Conservation (phyloP, 1,140 invertebrate genomes). For the Gryon sp. region DNA sequence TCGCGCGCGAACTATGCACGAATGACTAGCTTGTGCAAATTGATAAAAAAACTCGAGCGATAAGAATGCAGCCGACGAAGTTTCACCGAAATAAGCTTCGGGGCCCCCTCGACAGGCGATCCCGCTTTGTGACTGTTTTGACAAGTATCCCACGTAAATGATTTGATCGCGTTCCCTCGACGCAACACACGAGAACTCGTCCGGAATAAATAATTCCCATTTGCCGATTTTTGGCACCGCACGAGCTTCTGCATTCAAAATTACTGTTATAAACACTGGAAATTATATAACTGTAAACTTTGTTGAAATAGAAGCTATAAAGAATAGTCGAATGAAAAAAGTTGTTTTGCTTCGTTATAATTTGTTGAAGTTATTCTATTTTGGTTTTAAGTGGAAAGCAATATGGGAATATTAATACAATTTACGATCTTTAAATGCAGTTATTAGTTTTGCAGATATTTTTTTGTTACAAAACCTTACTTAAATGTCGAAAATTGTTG, state of each 20-base stretch:
- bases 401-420: no score
- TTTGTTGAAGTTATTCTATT: no score
- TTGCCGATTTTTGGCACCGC: constrained; percentile 9
- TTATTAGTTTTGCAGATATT: no score
- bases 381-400: no score
- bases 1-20: constrained; percentile 16
- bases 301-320: no score
- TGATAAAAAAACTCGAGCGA: constrained; percentile 30
- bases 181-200: constrained; percentile 13
- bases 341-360: no score
- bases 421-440: no score
- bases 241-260: constrained; percentile 9
- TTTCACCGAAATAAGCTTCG: constrained; percentile 28
- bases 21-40: constrained; percentile 26
- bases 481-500: no score
- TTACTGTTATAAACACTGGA: background rate
- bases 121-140: constrained; percentile 36
- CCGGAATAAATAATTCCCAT: constrained; percentile 22
- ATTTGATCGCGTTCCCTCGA: constrained; percentile 8
- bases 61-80: constrained; percentile 34
- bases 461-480: no score
- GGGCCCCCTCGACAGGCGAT: background rate
- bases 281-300: no score
- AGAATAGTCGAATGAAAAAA: no score
- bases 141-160: constrained; percentile 31